Percentiles rank a stretch among this genome's conserved stretches.
Conservation (phyloP, 1,140 invertebrate genomes). For the Caenorhabditis brenneri region DNA sequence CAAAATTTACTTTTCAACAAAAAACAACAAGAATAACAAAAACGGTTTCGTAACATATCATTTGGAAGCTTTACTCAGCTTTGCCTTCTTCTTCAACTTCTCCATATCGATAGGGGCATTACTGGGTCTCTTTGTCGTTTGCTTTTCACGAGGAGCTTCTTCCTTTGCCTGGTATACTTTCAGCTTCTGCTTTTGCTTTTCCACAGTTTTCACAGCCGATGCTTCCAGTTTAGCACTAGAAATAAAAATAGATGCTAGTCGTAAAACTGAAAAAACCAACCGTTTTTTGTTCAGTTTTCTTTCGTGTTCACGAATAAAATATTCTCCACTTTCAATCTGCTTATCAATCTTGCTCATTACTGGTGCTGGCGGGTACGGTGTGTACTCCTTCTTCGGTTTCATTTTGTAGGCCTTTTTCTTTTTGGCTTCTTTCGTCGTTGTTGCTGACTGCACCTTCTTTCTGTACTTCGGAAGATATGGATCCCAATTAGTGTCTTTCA, state of each 20-base stretch:
- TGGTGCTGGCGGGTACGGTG: slow-evolving; percentile 93
- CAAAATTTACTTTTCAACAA: not conserved
- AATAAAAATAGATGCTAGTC: not conserved
- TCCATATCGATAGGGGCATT: slow-evolving; percentile 55
- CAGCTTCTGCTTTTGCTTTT: slow-evolving; percentile 47
- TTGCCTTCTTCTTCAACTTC: slow-evolving; percentile 60
- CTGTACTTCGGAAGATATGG: slow-evolving; percentile 94
- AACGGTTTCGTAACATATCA: not conserved
- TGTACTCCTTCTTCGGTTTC: slow-evolving; percentile 85
- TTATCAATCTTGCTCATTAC: slow-evolving; percentile 81
- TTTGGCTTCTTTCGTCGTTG: slow-evolving; percentile 82
- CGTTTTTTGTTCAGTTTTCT: slow-evolving; percentile 48
- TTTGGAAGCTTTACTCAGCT: not conserved
- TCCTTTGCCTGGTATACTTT: slow-evolving; percentile 49
- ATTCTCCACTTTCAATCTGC: slow-evolving; percentile 91
- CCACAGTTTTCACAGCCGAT: slow-evolving; percentile 45
- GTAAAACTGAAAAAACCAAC: not conserved
- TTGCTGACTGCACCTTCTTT: slow-evolving; percentile 77
- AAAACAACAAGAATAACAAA: slow-evolving; percentile 5
- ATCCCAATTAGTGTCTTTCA: slow-evolving; percentile 95
- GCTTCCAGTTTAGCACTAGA: slow-evolving; percentile 40
- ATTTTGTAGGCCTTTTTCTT: slow-evolving; percentile 78
- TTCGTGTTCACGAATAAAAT: slow-evolving; percentile 78
- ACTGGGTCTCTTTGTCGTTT: slow-evolving; percentile 35
- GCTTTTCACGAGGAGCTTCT: slow-evolving; percentile 53